Conservation (phyloP, 2,888 invertebrate species). For the Sepiola atlantica region DNA sequence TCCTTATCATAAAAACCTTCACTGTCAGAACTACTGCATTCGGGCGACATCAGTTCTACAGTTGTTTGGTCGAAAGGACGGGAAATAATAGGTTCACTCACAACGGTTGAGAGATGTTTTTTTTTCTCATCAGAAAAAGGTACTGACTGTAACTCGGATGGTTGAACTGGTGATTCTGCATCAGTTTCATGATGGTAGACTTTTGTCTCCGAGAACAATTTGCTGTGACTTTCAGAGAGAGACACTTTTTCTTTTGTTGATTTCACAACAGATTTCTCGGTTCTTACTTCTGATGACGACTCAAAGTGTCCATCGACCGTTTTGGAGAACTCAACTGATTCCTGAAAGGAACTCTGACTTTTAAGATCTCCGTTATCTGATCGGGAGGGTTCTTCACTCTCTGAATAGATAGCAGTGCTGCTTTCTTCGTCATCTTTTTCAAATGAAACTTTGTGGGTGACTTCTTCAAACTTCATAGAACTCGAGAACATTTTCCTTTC, state of each 20-base stretch:
- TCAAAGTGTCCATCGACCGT: slow-evolving; percentile 4
- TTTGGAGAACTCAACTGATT: neutral
- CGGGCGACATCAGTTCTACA: slow-evolving; percentile 52
- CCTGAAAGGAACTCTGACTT: slow-evolving; percentile 34
- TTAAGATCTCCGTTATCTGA: slow-evolving; percentile 38
- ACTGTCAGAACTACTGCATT: slow-evolving; percentile 59
- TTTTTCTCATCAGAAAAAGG: neutral
- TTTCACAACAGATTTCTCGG: slow-evolving; percentile 33
- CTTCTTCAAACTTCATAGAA: slow-evolving; percentile 46
- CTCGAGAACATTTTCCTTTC: slow-evolving; percentile 40
- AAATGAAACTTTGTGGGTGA: slow-evolving; percentile 42
- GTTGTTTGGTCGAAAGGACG: slow-evolving; percentile 44
- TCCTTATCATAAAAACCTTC: slow-evolving; percentile 69
- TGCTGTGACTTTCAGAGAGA: slow-evolving; percentile 39
- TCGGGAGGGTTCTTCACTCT: slow-evolving; percentile 35
- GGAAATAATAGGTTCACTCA: neutral
- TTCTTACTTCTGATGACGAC: slow-evolving; percentile 8
- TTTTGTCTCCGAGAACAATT: slow-evolving; percentile 70
- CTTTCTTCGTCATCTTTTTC: slow-evolving; percentile 36
- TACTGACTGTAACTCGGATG: neutral
- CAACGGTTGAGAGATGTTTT: neutral
- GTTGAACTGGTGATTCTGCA: neutral
- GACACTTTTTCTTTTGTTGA: slow-evolving; percentile 41
- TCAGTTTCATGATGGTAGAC: slow-evolving; percentile 62
- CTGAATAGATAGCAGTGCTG: neutral